Evolutionary conservation across 1,140 invertebrate genomes (phyloP).

Genomic region (Penaeus vannamei): DNA sequence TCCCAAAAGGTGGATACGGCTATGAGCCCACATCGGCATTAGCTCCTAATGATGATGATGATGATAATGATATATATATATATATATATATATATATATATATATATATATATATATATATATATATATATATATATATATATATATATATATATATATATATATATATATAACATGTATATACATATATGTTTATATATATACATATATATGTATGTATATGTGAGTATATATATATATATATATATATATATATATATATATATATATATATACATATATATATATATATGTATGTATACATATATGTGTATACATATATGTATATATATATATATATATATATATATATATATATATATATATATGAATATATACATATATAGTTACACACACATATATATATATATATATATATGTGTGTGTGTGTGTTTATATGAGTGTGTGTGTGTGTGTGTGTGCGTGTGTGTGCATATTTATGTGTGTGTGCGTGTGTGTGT

Average conservation of each 20-base stretch:
- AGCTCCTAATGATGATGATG: no score
- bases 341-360: not conserved
- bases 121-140: no score
- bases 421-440: not conserved
- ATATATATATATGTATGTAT: not conserved
- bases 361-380: not conserved
- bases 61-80: no score
- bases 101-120: no score
- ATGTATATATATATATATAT: not conserved
- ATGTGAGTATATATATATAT: no score
- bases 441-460: not conserved
- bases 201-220: not conserved
- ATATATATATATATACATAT: not conserved
- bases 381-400: not conserved
- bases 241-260: no score
- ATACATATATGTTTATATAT: not conserved
- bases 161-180: not conserved
- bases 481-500: not conserved
- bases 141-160: no score
- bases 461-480: not conserved
- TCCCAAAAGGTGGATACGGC: no score
- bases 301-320: not conserved
- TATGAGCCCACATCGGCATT: no score
- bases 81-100: no score
- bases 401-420: slow-evolving; percentile 16